Evolutionary conservation across 2,113 vertebrate species (phyloP), one percentile per base, ranked within the genome.

Genomic region (Lamprologus speciosus): DNA sequence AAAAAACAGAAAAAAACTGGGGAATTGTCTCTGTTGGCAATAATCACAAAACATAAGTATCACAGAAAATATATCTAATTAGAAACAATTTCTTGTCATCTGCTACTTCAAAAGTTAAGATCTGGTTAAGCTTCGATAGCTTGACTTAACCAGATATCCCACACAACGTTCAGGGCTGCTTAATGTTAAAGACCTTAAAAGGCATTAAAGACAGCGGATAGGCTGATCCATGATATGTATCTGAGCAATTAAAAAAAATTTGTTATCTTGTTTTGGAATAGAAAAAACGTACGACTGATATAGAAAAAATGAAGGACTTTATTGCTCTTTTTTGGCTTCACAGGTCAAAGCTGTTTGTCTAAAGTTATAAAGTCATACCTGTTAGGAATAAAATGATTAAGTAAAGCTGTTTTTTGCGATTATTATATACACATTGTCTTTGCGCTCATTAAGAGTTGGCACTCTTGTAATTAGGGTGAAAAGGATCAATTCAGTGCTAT

Each of bases 211-310:
- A 13, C 60, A 37, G 33, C 10, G 1, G 33, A 68, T 21, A 40
- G 33, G 63, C 63, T 68, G 63, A 68, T 40, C 63, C 17, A 40
- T 37, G 19, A 68, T 21, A 1, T 10, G 33, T 68, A 40, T 9
- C 33, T 40, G 33, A 21, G 33, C 11, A 68, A 40, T 5, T 8
- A 0, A 21, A 68, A n/a, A 37, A 68, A 21, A 2, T 0, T 1
- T 68, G 10, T 21, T 70, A 70, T 16, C 35, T 42, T 42, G n/a
- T 21, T 70, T 14, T 42, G n/a, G 8, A 14, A 42, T 60, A 40
- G n/a, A 1, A 68, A 23, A 70, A 42, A 13, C 1, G n/a, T 3
- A 68, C 2, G 3, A 8, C 7, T 68, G 19, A 40, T 35, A 11
- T 33, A 40, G 63, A 40, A 40, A n/a, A 68, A 40, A 40, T 40